phyloP scores from a whole-genome alignment of 2,888 invertebrate genomes.

The Caenorhabditis zanzibari region DNA sequence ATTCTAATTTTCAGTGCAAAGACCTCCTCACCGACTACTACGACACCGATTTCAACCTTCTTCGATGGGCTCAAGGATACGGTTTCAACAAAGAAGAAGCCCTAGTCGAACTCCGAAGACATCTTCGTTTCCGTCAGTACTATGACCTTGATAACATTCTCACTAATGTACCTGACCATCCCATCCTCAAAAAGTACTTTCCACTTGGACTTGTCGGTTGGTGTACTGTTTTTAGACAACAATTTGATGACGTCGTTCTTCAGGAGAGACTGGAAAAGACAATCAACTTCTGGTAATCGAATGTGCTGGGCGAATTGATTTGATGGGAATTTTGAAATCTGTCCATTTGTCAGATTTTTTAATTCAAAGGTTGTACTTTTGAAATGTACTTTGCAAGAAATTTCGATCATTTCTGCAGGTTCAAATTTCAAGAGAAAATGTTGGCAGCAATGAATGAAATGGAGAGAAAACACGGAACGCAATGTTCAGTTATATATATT shows the following conservation, averaged over 20 bases:
- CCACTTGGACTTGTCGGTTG: slow-evolving; percentile 77
- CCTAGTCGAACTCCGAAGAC: slow-evolving; percentile 68
- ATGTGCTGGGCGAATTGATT: slow-evolving; percentile 78
- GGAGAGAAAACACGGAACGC: slow-evolving; percentile 72
- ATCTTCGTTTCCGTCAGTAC: slow-evolving; percentile 74
- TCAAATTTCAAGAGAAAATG: slow-evolving; percentile 76
- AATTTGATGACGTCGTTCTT: neutral
- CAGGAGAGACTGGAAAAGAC: slow-evolving; percentile 75
- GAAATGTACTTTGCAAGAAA: neutral
- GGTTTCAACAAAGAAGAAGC: slow-evolving; percentile 74
- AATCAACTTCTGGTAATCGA: slow-evolving; percentile 77
- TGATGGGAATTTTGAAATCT: slow-evolving; percentile 77
- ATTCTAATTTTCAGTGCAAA: slow-evolving; percentile 49
- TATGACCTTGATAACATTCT: slow-evolving; percentile 74
- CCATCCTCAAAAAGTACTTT: slow-evolving; percentile 76
- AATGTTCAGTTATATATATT: slow-evolving; percentile 75
- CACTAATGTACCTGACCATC: slow-evolving; percentile 69
- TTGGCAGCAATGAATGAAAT: slow-evolving; percentile 75
- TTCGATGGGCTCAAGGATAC: slow-evolving; percentile 76
- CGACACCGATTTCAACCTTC: slow-evolving; percentile 77
- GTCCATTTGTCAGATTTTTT: slow-evolving; percentile 77
- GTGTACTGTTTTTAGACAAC: neutral
- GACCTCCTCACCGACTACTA: slow-evolving; percentile 74
- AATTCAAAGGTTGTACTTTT: slow-evolving; percentile 65
- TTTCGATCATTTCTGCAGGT: slow-evolving; percentile 39